Evolutionary conservation across 2,888 invertebrate genomes (phyloP).

Genomic region (Synanthedon myopaeformis): DNA sequence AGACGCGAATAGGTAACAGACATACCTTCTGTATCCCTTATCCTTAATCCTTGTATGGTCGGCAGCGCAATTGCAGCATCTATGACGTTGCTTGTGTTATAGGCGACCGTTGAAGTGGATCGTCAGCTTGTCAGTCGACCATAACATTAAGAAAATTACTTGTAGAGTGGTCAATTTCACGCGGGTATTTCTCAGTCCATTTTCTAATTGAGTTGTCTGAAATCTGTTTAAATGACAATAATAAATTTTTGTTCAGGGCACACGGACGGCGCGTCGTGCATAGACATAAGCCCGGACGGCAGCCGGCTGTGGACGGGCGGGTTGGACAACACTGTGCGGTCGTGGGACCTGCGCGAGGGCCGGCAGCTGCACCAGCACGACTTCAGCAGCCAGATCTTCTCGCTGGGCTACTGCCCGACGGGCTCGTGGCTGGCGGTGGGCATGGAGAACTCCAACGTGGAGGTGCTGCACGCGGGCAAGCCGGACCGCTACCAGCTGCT

Average conservation of each 20-base stretch:
- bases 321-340: constrained; percentile 95
- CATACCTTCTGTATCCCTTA: too few species aligned
- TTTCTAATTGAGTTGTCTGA: too few species aligned
- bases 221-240: too few species aligned
- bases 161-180: too few species aligned
- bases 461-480: constrained; percentile 90
- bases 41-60: too few species aligned
- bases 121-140: too few species aligned
- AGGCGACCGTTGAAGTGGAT: too few species aligned
- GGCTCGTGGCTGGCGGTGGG: constrained; percentile 97
- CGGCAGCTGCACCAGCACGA: constrained; percentile 95
- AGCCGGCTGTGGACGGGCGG: constrained; percentile 93
- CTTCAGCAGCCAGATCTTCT: constrained; percentile 91
- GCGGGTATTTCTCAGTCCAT: too few species aligned
- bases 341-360: constrained; percentile 95
- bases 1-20: too few species aligned
- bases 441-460: constrained; percentile 98
- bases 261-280: constrained; percentile 97
- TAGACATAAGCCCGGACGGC: constrained; percentile 96
- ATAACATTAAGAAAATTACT: too few species aligned
- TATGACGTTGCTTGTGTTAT: too few species aligned
- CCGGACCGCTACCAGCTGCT: constrained; percentile 96
- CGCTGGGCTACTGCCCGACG: constrained; percentile 91
- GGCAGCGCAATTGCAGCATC: too few species aligned
- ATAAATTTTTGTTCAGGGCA: constrained; percentile 72